Evolutionary conservation across 2,113 vertebrate genomes (phyloP).

Genomic region (Tapirus terrestris): DNA sequence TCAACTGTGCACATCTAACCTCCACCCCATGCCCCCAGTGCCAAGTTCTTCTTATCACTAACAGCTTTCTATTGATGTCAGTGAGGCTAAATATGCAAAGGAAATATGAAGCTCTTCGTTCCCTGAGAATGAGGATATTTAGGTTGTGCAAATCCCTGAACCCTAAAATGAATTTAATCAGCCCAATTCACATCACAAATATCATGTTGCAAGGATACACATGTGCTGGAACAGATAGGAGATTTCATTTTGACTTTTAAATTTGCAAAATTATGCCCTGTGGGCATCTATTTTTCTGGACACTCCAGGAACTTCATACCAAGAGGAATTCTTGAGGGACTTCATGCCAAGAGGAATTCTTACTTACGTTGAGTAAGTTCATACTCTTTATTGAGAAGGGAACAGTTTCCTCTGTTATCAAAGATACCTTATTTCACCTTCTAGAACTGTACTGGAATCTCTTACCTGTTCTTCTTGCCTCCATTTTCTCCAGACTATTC

Average conservation of each 20-base stretch:
- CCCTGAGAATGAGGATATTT: conserved; percentile 76
- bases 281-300: conserved; percentile 66
- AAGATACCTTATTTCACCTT: conserved; percentile 6
- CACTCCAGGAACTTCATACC: conserved; percentile 37
- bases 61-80: conserved; percentile 63
- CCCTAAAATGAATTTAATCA: conserved; percentile 79
- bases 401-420: conserved; percentile 31
- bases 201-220: conserved; percentile 75
- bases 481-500: not conserved
- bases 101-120: conserved; percentile 65
- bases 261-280: conserved; percentile 67
- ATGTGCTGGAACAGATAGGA: conserved; percentile 71
- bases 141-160: conserved; percentile 76
- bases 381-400: conserved; percentile 46
- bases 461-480: not conserved
- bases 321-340: conserved; percentile 57
- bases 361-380: conserved; percentile 23
- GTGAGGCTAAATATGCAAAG: conserved; percentile 32
- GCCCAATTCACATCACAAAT: conserved; percentile 74
- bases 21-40: not conserved
- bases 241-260: conserved; percentile 72
- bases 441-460: not conserved
- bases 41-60: conserved; percentile 58
- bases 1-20: not conserved
- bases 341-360: conserved; percentile 62